Conservation (phyloP, 2,113 vertebrate genomes). For the Athene noctua region DNA sequence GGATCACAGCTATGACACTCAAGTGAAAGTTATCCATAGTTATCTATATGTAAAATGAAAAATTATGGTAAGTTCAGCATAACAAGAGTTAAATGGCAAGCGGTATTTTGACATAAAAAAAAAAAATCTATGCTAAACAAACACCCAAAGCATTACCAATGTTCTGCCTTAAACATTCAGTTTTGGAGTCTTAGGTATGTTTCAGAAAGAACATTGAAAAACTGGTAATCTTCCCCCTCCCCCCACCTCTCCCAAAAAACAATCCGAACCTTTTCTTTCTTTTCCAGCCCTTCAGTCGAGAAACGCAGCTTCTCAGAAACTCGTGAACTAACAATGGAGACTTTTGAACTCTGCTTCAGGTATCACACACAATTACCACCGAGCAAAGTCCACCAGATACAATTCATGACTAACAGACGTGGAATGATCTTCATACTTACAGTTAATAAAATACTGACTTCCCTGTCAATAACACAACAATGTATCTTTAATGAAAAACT, state of each 20-base stretch:
- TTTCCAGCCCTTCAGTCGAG: not conserved
- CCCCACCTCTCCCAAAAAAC: not conserved
- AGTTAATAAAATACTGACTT: not conserved
- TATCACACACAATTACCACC: not conserved
- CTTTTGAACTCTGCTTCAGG: constrained; percentile 36
- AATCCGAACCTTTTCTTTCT: not conserved
- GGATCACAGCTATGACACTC: not conserved
- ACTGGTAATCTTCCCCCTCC: not conserved
- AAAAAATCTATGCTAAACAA: not conserved
- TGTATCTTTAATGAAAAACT: not conserved
- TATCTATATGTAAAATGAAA: constrained; percentile 12
- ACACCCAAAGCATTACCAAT: not conserved
- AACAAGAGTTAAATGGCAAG: not conserved
- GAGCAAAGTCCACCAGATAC: constrained; percentile 56
- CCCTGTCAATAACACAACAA: not conserved
- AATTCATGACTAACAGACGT: not conserved
- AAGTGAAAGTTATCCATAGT: constrained; percentile 55
- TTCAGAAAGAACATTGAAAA: not conserved
- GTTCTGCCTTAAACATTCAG: not conserved
- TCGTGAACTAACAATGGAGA: not conserved
- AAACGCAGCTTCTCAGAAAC: not conserved
- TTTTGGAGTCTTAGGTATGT: not conserved
- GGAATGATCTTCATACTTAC: constrained; percentile 13
- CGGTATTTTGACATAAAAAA: not conserved
- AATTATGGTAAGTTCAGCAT: not conserved